Conservation (phyloP, 2,113 vertebrate genomes). For the Physeter macrocephalus region DNA sequence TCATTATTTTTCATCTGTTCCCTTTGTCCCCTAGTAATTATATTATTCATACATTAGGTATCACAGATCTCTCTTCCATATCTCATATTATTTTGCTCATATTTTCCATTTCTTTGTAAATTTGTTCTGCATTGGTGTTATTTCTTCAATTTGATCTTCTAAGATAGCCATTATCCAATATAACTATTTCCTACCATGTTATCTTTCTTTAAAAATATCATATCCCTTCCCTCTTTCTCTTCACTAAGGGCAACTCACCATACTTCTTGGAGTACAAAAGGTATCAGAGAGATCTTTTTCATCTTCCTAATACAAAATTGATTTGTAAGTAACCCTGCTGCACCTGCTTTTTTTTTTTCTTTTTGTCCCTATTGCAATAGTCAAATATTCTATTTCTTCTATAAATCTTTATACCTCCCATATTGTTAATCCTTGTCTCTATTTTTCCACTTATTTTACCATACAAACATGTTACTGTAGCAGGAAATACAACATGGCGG, state of each 20-base stretch:
- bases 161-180: not conserved
- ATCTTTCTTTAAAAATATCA: not conserved
- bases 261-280: not conserved
- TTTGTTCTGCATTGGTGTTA: slow-evolving; percentile 4
- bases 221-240: not conserved
- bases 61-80: not conserved
- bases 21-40: slow-evolving; percentile 30
- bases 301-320: not conserved
- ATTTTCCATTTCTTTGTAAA: slow-evolving; percentile 31
- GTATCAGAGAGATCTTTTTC: not conserved
- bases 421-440: not conserved
- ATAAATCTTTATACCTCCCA: not conserved
- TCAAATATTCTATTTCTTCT: not conserved
- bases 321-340: not conserved
- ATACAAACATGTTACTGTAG: not conserved
- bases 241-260: not conserved
- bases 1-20: slow-evolving; percentile 42
- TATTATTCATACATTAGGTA: not conserved
- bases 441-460: not conserved
- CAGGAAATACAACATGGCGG: not conserved
- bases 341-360: not conserved
- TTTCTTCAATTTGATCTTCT: not conserved
- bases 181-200: not conserved
- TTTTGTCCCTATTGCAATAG: not conserved
- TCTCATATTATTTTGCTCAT: slow-evolving; percentile 21